A percentile compares a stretch with the other conserved stretches of the same genome.
These are phyloP conservation scores for Drosophila ogumai DNA, from an alignment of 1,140 invertebrate genomes.

Conservation along the genomic window DNA sequence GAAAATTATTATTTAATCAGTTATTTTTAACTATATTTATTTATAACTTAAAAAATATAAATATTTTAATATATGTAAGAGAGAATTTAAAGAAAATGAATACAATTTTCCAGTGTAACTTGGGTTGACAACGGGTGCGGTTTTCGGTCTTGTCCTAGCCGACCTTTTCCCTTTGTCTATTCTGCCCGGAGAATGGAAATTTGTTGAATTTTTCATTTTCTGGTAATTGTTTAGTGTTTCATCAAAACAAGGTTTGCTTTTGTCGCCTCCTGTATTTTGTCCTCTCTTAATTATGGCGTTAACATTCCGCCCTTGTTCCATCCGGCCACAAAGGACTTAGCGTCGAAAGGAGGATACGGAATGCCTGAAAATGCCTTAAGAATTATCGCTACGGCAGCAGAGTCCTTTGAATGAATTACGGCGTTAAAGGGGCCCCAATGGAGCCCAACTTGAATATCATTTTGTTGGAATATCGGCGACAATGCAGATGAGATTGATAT, in stretches of 20 bases:
- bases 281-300: constrained; percentile 56
- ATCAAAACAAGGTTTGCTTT: constrained; percentile 52
- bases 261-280: constrained; percentile 50
- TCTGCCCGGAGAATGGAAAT: constrained; percentile 44
- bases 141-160: constrained; percentile 1
- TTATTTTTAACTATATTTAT: too few species aligned
- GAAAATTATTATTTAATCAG: too few species aligned
- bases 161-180: constrained; percentile 54
- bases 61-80: background rate
- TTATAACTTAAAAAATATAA: too few species aligned
- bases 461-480: constrained; percentile 1
- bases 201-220: constrained; percentile 49
- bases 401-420: constrained; percentile 32
- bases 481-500: constrained; percentile 32
- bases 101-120: background rate
- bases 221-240: constrained; percentile 55
- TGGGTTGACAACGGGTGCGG: constrained; percentile 14
- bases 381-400: constrained; percentile 15
- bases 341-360: background rate
- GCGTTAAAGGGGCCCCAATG: background rate
- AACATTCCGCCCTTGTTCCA: constrained; percentile 44
- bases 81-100: background rate
- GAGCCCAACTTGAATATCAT: constrained; percentile 9
- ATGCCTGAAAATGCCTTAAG: constrained; percentile 22
- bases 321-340: constrained; percentile 19